phyloP scores from a whole-genome alignment of 2,113 vertebrate genomes.

The Sisor rabdophorus region DNA sequence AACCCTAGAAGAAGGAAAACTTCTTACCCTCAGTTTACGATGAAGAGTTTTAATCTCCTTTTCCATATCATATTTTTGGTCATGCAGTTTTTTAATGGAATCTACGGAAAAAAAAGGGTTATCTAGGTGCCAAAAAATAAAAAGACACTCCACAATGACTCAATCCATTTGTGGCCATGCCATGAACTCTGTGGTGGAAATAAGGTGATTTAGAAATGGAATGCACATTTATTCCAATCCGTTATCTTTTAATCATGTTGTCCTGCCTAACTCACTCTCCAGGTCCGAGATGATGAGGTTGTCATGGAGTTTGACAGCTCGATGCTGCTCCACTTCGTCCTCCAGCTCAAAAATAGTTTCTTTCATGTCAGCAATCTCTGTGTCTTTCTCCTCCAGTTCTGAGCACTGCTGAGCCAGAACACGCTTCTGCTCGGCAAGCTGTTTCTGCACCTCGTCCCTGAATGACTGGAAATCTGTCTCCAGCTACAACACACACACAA shows the following conservation, averaged over 20 bases:
- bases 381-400: conserved; percentile 79
- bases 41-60: conserved; percentile 84
- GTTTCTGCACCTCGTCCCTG: conserved; percentile 79
- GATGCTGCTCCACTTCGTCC: conserved; percentile 85
- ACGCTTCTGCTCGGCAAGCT: conserved; percentile 75
- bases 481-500: conserved; percentile 59
- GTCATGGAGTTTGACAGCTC: conserved; percentile 85
- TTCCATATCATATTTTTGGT: conserved; percentile 87
- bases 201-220: too few relatives aligned
- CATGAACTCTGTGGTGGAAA: background rate
- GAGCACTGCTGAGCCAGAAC: conserved; percentile 75
- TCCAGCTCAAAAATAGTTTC: conserved; percentile 86
- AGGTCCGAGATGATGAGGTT: conserved; percentile 84
- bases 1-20: background rate
- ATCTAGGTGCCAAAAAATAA: background rate
- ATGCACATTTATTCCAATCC: background rate
- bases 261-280: conserved; percentile 72
- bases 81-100: conserved; percentile 84
- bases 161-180: conserved; percentile 33
- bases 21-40: conserved; percentile 75
- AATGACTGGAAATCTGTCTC: conserved; percentile 78
- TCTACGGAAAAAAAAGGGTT: conserved; percentile 53
- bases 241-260: conserved; percentile 16
- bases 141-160: conserved; percentile 2
- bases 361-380: conserved; percentile 81